Evolutionary conservation across 2,113 vertebrate genomes (phyloP).

Genomic region (Sporophila hypoxantha): DNA sequence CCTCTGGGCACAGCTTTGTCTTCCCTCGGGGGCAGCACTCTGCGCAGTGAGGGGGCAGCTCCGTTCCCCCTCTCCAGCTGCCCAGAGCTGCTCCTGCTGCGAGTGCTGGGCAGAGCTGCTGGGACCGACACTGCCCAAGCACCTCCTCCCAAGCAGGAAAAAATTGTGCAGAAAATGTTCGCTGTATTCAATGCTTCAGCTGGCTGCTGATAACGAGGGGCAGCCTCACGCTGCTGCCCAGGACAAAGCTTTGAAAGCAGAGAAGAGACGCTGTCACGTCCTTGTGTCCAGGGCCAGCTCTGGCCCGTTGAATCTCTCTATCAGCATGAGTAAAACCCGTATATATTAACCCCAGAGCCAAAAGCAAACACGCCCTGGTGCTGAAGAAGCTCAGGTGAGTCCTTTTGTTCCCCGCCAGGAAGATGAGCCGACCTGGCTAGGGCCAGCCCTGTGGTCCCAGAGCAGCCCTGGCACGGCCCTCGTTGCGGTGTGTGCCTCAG

Average conservation of each 20-base stretch:
- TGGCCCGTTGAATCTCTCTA: conserved; percentile 17
- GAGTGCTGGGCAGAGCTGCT: too few species aligned
- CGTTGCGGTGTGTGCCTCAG: neutral
- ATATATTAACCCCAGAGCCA: conserved; percentile 1
- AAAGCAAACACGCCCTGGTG: neutral
- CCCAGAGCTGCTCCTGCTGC: too few species aligned
- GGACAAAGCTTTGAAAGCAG: neutral
- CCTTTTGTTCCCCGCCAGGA: neutral
- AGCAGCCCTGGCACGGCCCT: fast-evolving
- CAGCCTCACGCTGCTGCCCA: fast-evolving
- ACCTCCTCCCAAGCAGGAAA: too few species aligned
- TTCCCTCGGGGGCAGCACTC: too few species aligned
- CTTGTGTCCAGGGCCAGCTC: neutral
- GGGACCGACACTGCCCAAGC: too few species aligned
- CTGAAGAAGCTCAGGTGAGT: neutral
- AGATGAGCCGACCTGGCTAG: neutral
- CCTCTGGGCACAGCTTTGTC: too few species aligned
- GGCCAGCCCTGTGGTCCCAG: neutral
- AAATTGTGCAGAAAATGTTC: too few species aligned
- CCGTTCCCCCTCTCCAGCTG: too few species aligned
- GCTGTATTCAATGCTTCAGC: too few species aligned
- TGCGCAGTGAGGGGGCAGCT: too few species aligned
- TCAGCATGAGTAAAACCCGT: neutral
- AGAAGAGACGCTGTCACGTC: neutral
- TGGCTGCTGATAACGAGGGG: neutral